A percentile compares a stretch with the other conserved stretches of the same genome.
Evolutionary conservation across 2,113 vertebrate species (phyloP).

Genomic region (Rhinogobius similis): DNA sequence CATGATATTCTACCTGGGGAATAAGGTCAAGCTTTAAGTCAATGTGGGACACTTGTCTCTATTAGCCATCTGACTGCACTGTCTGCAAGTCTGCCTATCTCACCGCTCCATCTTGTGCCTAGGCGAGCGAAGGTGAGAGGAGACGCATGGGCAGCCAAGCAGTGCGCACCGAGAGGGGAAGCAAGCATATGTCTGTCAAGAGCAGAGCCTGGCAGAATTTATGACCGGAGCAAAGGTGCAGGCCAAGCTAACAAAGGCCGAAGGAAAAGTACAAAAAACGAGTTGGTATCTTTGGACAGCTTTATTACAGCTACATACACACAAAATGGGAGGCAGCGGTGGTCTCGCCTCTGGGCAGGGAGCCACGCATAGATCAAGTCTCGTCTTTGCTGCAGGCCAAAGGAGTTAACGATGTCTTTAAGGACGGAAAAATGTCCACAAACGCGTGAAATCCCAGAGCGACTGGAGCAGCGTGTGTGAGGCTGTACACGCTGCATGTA

Average conservation of each 20-base stretch:
- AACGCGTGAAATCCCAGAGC: conserved; percentile 19
- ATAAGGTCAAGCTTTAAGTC: conserved; percentile 11
- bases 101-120: conserved; percentile 10
- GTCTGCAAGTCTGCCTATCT: conserved; percentile 26
- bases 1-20: conserved; percentile 9
- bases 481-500: conserved; percentile 12
- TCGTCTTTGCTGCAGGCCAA: conserved; percentile 39
- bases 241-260: conserved; percentile 16
- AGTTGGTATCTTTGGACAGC: conserved; percentile 12
- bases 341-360: conserved; percentile 24
- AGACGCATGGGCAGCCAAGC: conserved; percentile 45
- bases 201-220: conserved; percentile 26
- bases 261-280: conserved; percentile 13
- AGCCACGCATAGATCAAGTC: conserved; percentile 23
- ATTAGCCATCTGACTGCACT: conserved; percentile 4
- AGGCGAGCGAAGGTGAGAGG: conserved; percentile 44
- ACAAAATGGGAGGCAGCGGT: background rate
- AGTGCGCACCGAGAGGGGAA: background rate
- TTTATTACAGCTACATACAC: conserved; percentile 17
- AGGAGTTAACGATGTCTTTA: conserved; percentile 43
- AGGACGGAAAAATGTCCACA: conserved; percentile 42
- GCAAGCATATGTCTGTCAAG: conserved; percentile 30
- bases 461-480: background rate
- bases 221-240: conserved; percentile 14
- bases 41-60: conserved; percentile 9